Percentiles rank a stretch among this genome's conserved stretches.
Conservation (phyloP, 2,888 invertebrate genomes). For the Sarcophaga rosellei region DNA sequence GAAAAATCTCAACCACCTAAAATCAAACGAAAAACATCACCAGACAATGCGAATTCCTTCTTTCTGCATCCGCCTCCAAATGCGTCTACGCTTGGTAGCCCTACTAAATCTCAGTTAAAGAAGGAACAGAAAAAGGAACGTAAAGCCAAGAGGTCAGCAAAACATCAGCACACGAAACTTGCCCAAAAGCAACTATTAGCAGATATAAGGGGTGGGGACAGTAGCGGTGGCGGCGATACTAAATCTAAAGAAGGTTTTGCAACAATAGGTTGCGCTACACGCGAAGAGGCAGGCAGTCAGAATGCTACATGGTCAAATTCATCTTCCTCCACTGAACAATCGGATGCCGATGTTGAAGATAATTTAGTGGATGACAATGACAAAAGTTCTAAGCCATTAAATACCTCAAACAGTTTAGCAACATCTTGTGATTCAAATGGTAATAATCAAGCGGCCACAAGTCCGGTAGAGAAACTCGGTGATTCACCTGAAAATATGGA, state of each 20-base stretch:
- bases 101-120: slow-evolving; percentile 84
- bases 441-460: slow-evolving; percentile 75
- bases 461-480: slow-evolving; percentile 82
- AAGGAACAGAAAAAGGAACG: slow-evolving; percentile 83
- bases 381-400: slow-evolving; percentile 71
- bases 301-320: slow-evolving; percentile 63
- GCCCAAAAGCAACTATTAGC: slow-evolving; percentile 66
- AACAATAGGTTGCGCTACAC: slow-evolving; percentile 63
- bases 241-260: background rate
- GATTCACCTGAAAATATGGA: slow-evolving; percentile 84
- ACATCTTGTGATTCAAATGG: slow-evolving; percentile 77
- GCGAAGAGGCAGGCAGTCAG: slow-evolving; percentile 57
- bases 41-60: slow-evolving; percentile 75
- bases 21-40: slow-evolving; percentile 81
- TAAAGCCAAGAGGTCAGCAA: slow-evolving; percentile 80
- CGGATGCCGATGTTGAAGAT: slow-evolving; percentile 91
- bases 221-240: slow-evolving; percentile 46
- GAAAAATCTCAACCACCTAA: slow-evolving; percentile 89
- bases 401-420: slow-evolving; percentile 49
- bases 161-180: slow-evolving; percentile 73
- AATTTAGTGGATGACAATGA: slow-evolving; percentile 84
- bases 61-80: slow-evolving; percentile 70
- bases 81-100: slow-evolving; percentile 70
- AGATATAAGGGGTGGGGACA: slow-evolving; percentile 29
- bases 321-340: slow-evolving; percentile 85